These are phyloP conservation scores for Aptenodytes patagonicus DNA, from an alignment of 2,113 vertebrate species.

Conservation along the genomic window DNA sequence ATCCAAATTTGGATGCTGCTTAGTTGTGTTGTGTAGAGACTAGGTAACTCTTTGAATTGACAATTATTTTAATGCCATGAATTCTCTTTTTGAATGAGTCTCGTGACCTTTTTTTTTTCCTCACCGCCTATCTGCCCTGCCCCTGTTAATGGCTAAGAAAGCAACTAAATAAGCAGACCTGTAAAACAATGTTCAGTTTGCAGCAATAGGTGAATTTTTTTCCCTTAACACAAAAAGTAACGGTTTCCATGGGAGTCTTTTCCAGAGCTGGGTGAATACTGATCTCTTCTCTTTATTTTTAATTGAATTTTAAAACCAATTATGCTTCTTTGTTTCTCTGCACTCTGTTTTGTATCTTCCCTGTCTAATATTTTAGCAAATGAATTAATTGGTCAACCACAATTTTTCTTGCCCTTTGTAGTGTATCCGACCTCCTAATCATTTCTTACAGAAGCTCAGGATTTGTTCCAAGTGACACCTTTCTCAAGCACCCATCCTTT, in stretches of 20 bases:
- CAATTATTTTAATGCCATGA: neutral
- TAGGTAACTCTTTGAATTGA: neutral
- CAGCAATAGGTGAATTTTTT: neutral
- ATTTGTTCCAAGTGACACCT: neutral
- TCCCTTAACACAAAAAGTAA: neutral
- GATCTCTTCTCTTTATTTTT: neutral
- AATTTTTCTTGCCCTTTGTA: neutral
- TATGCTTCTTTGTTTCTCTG: neutral
- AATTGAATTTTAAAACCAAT: neutral
- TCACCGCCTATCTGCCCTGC: neutral
- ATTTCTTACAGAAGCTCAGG: neutral
- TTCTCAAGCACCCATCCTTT: neutral
- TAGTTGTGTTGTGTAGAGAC: neutral
- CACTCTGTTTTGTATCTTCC: neutral
- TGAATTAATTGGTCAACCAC: neutral
- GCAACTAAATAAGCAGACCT: neutral
- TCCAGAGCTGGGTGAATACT: neutral
- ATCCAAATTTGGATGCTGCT: neutral
- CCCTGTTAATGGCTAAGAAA: neutral
- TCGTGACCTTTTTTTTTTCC: accelerated
- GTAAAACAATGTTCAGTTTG: neutral
- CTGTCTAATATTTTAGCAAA: neutral
- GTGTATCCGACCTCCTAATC: neutral
- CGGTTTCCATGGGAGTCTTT: neutral
- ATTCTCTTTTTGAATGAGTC: neutral